These are phyloP conservation scores for Synergus japonicus DNA, from an alignment of 2,888 invertebrate genomes.

Conservation along the genomic window DNA sequence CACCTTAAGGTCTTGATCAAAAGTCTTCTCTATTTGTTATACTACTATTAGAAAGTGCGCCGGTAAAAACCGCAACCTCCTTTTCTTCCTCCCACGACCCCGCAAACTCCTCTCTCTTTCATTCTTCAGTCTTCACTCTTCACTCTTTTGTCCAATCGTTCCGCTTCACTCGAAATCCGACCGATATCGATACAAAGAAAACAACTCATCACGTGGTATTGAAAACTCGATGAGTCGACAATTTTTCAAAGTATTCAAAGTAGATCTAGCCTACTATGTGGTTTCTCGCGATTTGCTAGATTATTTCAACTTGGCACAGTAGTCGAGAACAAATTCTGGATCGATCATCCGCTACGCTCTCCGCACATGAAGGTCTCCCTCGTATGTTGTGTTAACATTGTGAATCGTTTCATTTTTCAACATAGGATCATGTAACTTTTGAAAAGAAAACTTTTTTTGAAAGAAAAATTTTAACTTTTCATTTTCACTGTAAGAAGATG, in stretches of 20 bases:
- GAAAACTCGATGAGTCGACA: not conserved
- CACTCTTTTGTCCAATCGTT: not conserved
- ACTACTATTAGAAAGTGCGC: not conserved
- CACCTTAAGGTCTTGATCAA: not conserved
- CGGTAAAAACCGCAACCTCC: not conserved
- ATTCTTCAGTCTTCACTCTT: not conserved
- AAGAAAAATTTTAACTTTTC: no score
- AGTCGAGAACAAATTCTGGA: constrained; percentile 27
- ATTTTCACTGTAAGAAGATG: no score
- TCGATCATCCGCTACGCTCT: constrained; percentile 15
- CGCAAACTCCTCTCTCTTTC: not conserved
- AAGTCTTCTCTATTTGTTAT: not conserved
- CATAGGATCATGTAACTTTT: no score
- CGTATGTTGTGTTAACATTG: not conserved
- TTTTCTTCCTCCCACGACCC: constrained; percentile 3
- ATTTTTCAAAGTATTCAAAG: not conserved
- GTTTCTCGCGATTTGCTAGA: not conserved
- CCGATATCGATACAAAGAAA: not conserved
- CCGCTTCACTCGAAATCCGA: not conserved
- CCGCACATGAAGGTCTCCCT: not conserved
- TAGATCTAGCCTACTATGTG: not conserved
- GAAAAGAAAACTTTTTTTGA: no score
- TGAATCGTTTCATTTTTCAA: not conserved
- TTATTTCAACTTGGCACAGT: constrained; percentile 10
- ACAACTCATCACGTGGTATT: not conserved